phyloP scores from a whole-genome alignment of 2,888 invertebrate species.

The Phalera bucephala region DNA sequence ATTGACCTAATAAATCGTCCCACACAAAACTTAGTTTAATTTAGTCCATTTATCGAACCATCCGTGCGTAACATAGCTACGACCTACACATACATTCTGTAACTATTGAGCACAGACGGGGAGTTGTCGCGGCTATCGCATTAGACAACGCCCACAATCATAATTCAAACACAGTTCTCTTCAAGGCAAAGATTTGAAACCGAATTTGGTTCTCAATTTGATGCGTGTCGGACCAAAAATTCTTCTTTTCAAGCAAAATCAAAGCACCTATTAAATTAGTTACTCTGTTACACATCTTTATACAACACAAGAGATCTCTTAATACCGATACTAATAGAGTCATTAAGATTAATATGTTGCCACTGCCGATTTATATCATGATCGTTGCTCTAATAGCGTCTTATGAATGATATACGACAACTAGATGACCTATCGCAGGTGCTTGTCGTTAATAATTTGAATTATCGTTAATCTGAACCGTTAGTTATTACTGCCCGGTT shows the following conservation, averaged over 20 bases:
- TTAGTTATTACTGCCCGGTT: too few species aligned
- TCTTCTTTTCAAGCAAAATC: too few species aligned
- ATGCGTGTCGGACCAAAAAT: too few species aligned
- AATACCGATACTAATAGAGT: conserved; percentile 33
- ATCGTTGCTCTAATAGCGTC: conserved; percentile 22
- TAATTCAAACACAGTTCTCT: conserved; percentile 57
- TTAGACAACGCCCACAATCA: conserved; percentile 53
- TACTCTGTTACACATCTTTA: too few species aligned
- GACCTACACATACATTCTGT: background rate
- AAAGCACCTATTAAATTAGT: too few species aligned
- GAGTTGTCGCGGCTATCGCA: conserved; percentile 16
- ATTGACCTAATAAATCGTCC: too few species aligned
- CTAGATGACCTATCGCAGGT: conserved; percentile 6
- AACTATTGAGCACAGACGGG: conserved; percentile 11
- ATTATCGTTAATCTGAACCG: background rate
- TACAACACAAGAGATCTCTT: too few species aligned
- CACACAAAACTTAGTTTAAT: too few species aligned
- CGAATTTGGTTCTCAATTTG: too few species aligned
- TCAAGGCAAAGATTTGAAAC: too few species aligned
- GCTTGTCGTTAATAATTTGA: background rate
- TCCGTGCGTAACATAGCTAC: background rate
- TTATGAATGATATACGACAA: conserved; percentile 14
- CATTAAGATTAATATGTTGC: conserved; percentile 37
- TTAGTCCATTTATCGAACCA: background rate
- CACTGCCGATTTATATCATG: conserved; percentile 23